A percentile compares a stretch with the other conserved stretches of the same genome.
These are phyloP conservation scores for Conger conger DNA, from an alignment of 2,113 vertebrate genomes.

Conservation along the genomic window DNA sequence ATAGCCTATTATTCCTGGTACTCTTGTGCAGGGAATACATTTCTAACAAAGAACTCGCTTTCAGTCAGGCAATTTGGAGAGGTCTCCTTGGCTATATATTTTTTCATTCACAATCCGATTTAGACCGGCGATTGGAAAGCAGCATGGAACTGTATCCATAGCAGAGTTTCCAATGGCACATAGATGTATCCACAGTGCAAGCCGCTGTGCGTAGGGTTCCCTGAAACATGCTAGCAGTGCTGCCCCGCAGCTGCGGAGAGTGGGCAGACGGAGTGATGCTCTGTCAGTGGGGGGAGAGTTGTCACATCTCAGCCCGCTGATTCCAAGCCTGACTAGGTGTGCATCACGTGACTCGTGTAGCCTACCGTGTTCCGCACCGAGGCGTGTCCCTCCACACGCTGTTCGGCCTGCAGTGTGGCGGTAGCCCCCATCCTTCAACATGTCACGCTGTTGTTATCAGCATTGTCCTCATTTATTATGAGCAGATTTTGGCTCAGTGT, in stretches of 20 bases:
- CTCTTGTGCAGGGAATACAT: background rate
- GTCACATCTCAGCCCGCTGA: background rate
- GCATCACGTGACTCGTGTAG: background rate
- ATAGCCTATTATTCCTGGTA: background rate
- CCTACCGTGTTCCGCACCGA: background rate
- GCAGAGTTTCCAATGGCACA: background rate
- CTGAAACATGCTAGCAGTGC: background rate
- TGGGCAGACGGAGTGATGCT: background rate
- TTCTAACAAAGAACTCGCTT: background rate
- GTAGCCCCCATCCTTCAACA: background rate
- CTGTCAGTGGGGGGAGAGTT: background rate
- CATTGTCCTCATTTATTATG: background rate
- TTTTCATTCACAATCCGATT: background rate
- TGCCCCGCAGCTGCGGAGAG: background rate
- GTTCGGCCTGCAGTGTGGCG: background rate
- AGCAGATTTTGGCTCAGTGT: background rate
- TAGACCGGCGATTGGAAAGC: background rate
- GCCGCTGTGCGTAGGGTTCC: background rate
- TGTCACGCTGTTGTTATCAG: background rate
- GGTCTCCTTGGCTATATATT: background rate
- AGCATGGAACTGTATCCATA: background rate
- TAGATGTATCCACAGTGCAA: background rate
- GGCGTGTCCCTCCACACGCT: background rate
- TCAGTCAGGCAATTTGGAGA: background rate
- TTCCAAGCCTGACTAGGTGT: background rate